Evolutionary conservation across 2,113 vertebrate genomes (phyloP), one percentile per base, ranked within the genome.

Genomic region (Tor tambroides): DNA sequence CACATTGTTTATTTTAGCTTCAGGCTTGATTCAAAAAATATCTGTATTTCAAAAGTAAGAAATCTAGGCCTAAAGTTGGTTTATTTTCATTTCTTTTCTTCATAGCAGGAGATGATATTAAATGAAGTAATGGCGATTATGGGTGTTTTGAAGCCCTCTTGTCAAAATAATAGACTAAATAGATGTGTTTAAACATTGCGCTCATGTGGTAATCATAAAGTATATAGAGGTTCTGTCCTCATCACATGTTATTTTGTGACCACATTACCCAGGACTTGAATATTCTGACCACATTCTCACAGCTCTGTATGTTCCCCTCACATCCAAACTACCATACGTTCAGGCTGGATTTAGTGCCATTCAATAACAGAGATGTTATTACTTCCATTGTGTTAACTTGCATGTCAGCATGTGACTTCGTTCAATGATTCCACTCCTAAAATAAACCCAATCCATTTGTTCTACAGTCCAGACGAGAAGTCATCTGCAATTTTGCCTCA

Each of bases 381-480:
- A 41, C 49, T 38, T 38, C 30, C 35, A 59, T 80, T 69, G 69
- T 85, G 46, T 75, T 49, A 28, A 35, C 30, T 28, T 71, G 17
- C 1, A 69, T 78, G 71, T 83, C 15, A 82, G 59, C 71, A 38
- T 90, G 67, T 83, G 51, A 32, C 63, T 79, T 83, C 63, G 7
- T 79, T 30, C 21, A 65, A 28, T 83, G 69, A 11, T 79, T 30
- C 49, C 75, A 38, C 41, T 54, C 54, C 59, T 41, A n/a, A 87
- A 51, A 86, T 63, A 51, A 69, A 69, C 35, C 46, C 19, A 56
- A 72, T 89, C 79, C 82, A 86, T 69, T 91, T 82, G 83, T 85
- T 91, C 49, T 81, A 83, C 71, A 81, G 67, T 85, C 67, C 71
- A 78, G 49, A 67, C 54, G 61, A 86, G 69, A 88, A 80, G 83